Base-by-base conservation (phyloP, 2,797 vertebrate species). In the Ceryle rudis region DNA sequence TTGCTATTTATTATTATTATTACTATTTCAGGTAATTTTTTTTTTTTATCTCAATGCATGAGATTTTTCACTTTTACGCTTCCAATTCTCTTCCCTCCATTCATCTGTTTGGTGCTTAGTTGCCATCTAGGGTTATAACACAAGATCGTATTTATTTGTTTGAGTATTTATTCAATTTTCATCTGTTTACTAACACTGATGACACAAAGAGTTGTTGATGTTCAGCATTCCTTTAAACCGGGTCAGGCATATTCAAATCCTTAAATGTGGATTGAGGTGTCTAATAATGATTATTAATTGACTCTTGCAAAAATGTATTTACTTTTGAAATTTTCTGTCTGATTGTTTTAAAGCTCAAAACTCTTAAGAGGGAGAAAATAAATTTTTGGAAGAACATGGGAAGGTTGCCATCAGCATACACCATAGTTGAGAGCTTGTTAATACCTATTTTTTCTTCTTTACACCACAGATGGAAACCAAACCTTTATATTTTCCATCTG, bases 161-260 rank as follows among this genome's bases (percentile, higher is more conserved):
- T 77, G 21, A 23, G 58, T 75, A 33, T 58, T 46, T 65, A 15
- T 66, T 83, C 86, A 6, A 8, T 81, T 89, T 92, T 88, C 60
- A 79, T 14, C 33, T 86, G 11, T 85, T 91, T 83, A 35, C 18
- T 61, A 54, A 79, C 35, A 62, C 11, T 51, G 16, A 49, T 47
- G 31, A 65, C 39, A 83, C 9, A 35, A 28, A 26, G 12, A 81
- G 17, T 31, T 65, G n/a, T 72, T 89, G 42, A 72, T 86, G 11
- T 9, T 81, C 58, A 87, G 14, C 54, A 47, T 72, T 93, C 85
- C 51, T 75, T 86, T 88, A 93, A 94, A 92, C 9, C 52, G 86
- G 52, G 52, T 87, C 65, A 91, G 51, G 49, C 46, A 75, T 86
- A 86, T 65, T 79, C 26, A 84, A 83, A 89, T 80, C 31, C 35